Evolutionary conservation across 1,140 invertebrate genomes (phyloP).

Genomic region (Bombus soroeensis): DNA sequence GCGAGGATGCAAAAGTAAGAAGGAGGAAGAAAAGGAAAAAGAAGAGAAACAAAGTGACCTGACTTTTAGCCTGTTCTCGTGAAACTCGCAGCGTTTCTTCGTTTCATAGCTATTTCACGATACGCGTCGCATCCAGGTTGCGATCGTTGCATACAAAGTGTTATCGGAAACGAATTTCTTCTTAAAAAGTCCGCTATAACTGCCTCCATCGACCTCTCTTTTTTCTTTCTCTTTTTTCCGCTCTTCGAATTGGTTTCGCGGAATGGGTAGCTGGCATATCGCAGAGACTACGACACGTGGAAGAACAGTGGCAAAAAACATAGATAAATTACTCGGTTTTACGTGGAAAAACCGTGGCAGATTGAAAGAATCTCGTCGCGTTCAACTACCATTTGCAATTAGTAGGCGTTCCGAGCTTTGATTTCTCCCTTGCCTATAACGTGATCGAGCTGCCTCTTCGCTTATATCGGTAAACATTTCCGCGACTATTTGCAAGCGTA

Average conservation of each 20-base stretch:
- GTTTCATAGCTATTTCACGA: constrained; percentile 1
- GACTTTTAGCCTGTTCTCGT: constrained; percentile 25
- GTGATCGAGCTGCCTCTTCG: neutral
- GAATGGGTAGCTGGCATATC: neutral
- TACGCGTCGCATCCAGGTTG: constrained; percentile 6
- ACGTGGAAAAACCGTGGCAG: too few relatives aligned
- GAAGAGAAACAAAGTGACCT: constrained; percentile 28
- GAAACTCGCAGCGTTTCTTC: constrained; percentile 10
- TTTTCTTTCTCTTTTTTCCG: neutral
- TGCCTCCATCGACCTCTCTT: neutral
- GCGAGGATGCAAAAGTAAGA: neutral
- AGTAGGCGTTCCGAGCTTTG: constrained; percentile 47
- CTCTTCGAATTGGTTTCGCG: constrained; percentile 7
- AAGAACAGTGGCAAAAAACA: too few relatives aligned
- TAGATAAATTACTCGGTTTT: too few relatives aligned
- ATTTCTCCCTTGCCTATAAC: constrained; percentile 21
- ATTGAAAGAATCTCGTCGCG: constrained; percentile 16
- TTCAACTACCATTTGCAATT: constrained; percentile 41
- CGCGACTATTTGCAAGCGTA: constrained; percentile 42
- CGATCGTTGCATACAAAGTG: constrained; percentile 47
- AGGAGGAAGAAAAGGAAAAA: neutral
- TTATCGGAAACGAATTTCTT: constrained; percentile 43
- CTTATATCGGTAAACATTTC: constrained; percentile 60
- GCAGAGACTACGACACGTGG: too few relatives aligned
- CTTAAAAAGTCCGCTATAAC: constrained; percentile 30